phyloP scores from a whole-genome alignment of 2,113 vertebrate genomes.

The Pseudopipra pipra region DNA sequence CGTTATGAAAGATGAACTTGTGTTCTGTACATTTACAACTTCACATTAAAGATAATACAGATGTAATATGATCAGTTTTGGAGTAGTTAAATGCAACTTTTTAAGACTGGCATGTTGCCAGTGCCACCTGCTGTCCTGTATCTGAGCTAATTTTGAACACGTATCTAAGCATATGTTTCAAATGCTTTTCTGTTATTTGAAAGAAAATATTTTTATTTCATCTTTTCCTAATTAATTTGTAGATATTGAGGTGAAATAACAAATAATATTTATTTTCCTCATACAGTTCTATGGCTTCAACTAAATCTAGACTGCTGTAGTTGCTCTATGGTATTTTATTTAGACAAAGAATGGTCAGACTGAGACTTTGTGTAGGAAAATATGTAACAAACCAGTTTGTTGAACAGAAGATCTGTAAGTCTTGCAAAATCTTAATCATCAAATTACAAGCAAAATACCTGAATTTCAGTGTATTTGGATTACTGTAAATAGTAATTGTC shows the following conservation, averaged over 20 bases:
- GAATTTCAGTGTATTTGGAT: neutral
- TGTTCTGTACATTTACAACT: neutral
- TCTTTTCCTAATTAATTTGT: neutral
- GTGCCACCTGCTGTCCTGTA: constrained; percentile 45
- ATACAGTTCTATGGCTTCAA: neutral
- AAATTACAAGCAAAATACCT: neutral
- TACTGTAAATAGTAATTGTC: neutral
- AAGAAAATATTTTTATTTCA: neutral
- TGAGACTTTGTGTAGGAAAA: neutral
- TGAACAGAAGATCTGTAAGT: neutral
- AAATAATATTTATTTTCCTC: neutral
- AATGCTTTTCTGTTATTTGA: neutral
- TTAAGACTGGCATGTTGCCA: neutral
- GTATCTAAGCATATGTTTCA: neutral
- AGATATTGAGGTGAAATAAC: neutral
- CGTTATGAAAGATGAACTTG: neutral
- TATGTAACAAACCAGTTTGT: neutral
- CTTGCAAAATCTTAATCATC: neutral
- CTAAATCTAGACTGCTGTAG: neutral
- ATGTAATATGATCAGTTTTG: neutral
- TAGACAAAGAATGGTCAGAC: neutral
- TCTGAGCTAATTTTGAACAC: neutral
- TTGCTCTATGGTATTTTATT: neutral
- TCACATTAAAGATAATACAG: neutral
- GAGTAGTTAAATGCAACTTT: neutral